A percentile compares a stretch with the other conserved stretches of the same genome.
These are phyloP conservation scores for Selenia dentaria DNA, from an alignment of 2,888 invertebrate species.

Conservation along the genomic window DNA sequence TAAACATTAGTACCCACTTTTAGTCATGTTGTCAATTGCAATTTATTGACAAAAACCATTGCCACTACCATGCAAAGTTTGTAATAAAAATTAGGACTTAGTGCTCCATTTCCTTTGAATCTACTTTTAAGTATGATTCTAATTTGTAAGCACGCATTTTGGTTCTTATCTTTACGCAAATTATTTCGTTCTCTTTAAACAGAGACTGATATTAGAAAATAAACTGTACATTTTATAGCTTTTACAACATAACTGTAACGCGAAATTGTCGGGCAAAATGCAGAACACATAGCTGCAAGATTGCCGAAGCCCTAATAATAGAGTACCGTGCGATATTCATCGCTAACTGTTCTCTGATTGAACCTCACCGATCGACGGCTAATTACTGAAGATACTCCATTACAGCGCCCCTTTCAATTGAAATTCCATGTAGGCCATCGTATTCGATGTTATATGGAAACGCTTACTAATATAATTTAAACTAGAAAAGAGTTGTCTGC, in stretches of 20 bases:
- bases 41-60: constrained; percentile 26
- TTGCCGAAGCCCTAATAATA: constrained; percentile 68
- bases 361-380: constrained; percentile 54
- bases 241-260: constrained; percentile 61
- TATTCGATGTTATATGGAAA: constrained; percentile 29
- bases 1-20: constrained; percentile 34
- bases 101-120: constrained; percentile 2
- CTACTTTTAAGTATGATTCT: neutral
- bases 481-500: neutral
- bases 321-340: constrained; percentile 65
- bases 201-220: too few species aligned
- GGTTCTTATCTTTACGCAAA: too few species aligned
- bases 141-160: too few species aligned
- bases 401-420: constrained; percentile 47
- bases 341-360: constrained; percentile 73
- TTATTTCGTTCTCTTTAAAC: too few species aligned
- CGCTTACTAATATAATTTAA: constrained; percentile 7
- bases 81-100: constrained; percentile 1
- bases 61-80: constrained; percentile 17
- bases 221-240: constrained; percentile 32
- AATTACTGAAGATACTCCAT: constrained; percentile 59
- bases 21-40: constrained; percentile 14
- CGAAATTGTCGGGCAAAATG: constrained; percentile 52
- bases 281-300: constrained; percentile 41
- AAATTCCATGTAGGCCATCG: constrained; percentile 40